These are phyloP conservation scores for Poeciliopsis gracilis DNA, from an alignment of 2,797 vertebrate species.

Conservation along the genomic window DNA sequence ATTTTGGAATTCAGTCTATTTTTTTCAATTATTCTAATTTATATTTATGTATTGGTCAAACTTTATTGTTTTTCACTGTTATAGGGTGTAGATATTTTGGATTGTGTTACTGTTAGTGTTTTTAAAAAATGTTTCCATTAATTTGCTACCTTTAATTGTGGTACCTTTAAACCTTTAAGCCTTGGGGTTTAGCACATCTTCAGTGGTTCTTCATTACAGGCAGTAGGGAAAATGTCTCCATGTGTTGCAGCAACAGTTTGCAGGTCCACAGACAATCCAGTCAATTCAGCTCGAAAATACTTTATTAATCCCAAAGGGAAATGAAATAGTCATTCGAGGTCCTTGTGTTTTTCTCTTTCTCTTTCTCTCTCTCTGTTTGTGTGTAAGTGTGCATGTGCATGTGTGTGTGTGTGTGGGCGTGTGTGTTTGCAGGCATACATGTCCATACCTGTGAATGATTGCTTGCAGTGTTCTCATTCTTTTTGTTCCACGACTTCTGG, in stretches of 20 bases:
- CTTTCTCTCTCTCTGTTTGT: not conserved
- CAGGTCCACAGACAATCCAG: not conserved
- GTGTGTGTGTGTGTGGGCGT: not conserved
- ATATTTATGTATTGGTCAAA: not conserved
- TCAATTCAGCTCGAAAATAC: too few relatives aligned
- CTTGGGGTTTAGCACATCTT: not conserved
- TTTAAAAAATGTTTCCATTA: not conserved
- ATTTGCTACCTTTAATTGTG: not conserved
- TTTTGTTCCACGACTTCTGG: not conserved
- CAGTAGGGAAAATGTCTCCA: not conserved
- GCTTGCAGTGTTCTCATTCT: not conserved
- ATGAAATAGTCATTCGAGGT: not conserved
- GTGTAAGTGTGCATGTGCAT: not conserved
- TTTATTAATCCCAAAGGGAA: too few relatives aligned
- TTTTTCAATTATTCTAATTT: not conserved
- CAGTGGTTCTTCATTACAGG: not conserved
- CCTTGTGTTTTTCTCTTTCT: not conserved
- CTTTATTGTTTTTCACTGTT: not conserved
- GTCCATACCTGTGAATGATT: not conserved
- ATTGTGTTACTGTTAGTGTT: not conserved
- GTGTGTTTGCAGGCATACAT: not conserved
- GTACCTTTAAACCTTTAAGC: too few relatives aligned
- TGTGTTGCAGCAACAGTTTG: not conserved
- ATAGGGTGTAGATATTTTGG: not conserved
- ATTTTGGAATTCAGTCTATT: not conserved